Evolutionary conservation across 2,797 vertebrate genomes (phyloP).

Genomic region (Alauda arvensis): DNA sequence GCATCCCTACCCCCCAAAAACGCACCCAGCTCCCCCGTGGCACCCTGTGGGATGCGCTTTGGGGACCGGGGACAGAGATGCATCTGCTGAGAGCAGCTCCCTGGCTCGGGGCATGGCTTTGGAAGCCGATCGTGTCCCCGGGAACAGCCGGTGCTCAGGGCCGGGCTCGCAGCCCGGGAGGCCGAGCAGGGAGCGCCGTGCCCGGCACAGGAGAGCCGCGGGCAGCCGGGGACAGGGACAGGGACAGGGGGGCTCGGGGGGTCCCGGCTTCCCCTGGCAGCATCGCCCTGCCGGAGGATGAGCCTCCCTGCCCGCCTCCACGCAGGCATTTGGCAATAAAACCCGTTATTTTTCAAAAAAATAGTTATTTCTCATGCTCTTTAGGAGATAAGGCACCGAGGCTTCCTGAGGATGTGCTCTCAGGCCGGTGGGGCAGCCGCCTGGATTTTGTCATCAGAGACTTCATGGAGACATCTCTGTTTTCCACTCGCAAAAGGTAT

Average conservation of each 20-base stretch:
- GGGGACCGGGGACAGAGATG: neutral
- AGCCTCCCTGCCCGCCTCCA: neutral
- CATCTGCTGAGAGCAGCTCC: neutral
- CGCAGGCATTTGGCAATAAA: neutral
- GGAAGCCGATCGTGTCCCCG: neutral
- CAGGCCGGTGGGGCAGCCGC: constrained; percentile 43
- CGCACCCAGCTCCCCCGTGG: neutral
- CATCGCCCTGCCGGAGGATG: fast-evolving
- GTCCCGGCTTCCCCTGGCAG: neutral
- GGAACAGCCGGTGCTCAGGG: neutral
- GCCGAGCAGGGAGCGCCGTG: neutral
- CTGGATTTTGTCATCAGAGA: constrained; percentile 67
- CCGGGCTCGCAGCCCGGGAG: neutral
- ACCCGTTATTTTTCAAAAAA: neutral
- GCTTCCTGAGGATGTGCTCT: constrained; percentile 72
- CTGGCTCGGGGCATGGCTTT: neutral
- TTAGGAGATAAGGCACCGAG: constrained; percentile 59
- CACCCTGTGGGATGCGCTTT: neutral
- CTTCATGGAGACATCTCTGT: constrained; percentile 63
- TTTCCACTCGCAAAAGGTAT: constrained; percentile 74
- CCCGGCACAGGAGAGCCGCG: neutral
- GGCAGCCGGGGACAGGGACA: neutral
- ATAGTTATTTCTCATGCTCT: constrained; percentile 3
- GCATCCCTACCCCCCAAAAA: neutral
- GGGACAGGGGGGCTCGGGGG: too few relatives aligned